Percentiles rank a stretch among this genome's conserved stretches.
phyloP scores from a whole-genome alignment of 2,888 invertebrate species.

The Ophonus ardosiacus region DNA sequence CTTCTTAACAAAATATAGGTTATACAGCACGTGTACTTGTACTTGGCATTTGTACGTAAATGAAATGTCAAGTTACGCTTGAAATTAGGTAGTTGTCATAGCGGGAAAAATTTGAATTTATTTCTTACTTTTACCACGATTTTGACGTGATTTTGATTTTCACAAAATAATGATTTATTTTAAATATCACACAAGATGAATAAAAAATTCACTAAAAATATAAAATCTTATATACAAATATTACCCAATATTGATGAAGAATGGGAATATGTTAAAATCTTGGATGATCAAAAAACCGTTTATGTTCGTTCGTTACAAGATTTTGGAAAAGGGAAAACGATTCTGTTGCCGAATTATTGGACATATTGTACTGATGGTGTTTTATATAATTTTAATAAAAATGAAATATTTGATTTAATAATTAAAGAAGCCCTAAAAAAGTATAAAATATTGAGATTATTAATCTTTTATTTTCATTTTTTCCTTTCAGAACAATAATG shows the following conservation, averaged over 20 bases:
- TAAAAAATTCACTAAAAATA: constrained; percentile 65
- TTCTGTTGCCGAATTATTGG: constrained; percentile 72
- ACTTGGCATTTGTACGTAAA: too few relatives aligned
- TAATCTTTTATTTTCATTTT: background rate
- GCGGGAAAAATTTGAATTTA: constrained; percentile 11
- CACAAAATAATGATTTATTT: background rate
- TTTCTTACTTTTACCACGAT: too few relatives aligned
- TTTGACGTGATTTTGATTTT: background rate
- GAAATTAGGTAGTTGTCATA: constrained; percentile 1
- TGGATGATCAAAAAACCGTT: constrained; percentile 72
- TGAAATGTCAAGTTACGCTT: constrained; percentile 42
- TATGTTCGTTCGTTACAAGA: constrained; percentile 73
- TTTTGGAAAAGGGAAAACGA: constrained; percentile 67
- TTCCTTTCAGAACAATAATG: constrained; percentile 70
- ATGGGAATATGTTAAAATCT: constrained; percentile 72
- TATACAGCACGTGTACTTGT: constrained; percentile 47
- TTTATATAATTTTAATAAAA: constrained; percentile 73
- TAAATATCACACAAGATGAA: constrained; percentile 8
- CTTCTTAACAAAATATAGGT: constrained; percentile 13
- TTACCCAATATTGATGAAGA: constrained; percentile 70
- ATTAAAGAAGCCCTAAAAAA: constrained; percentile 71
- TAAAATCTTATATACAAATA: constrained; percentile 71
- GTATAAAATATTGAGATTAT: constrained; percentile 68
- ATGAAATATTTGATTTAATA: constrained; percentile 72
- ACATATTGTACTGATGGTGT: constrained; percentile 73